phyloP scores from a whole-genome alignment of 2,113 vertebrate genomes.

The Cebidichthys violaceus region DNA sequence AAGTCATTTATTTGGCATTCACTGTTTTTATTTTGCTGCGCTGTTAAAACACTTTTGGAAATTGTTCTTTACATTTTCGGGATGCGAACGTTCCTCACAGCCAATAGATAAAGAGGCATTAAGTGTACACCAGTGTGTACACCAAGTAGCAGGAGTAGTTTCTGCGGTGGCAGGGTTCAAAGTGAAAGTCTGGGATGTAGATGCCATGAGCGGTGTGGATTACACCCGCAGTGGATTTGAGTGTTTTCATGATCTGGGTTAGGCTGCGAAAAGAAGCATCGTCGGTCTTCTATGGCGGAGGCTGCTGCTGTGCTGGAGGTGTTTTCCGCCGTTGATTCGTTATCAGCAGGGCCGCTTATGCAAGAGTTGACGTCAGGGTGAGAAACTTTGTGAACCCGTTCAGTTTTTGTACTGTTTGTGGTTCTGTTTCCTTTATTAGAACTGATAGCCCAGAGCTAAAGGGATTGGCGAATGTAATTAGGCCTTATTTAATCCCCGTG shows the following conservation, averaged over 20 bases:
- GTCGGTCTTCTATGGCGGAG: neutral
- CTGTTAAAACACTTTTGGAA: neutral
- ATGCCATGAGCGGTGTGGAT: neutral
- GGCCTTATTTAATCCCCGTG: conserved; percentile 1
- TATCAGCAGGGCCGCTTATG: conserved; percentile 11
- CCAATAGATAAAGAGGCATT: neutral
- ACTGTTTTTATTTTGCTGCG: neutral
- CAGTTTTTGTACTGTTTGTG: neutral
- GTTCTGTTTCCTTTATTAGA: conserved; percentile 11
- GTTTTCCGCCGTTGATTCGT: conserved; percentile 25
- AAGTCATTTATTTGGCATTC: neutral
- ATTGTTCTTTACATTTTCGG: neutral
- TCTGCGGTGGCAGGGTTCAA: neutral
- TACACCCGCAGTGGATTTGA: conserved; percentile 22
- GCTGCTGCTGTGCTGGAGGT: conserved; percentile 8
- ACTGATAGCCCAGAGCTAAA: conserved; percentile 4
- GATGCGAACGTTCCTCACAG: neutral
- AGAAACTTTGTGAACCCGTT: conserved; percentile 18
- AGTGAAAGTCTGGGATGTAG: conserved; percentile 18
- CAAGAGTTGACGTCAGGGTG: conserved; percentile 24
- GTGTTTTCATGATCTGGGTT: conserved; percentile 9
- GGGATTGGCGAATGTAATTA: conserved; percentile 6
- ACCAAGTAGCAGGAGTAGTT: neutral
- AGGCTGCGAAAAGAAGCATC: neutral
- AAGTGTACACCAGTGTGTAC: neutral